Percentiles rank a stretch among this genome's conserved stretches.
Evolutionary conservation across 2,797 vertebrate species (phyloP).

Genomic region (Microctenopoma steveboyesi): DNA sequence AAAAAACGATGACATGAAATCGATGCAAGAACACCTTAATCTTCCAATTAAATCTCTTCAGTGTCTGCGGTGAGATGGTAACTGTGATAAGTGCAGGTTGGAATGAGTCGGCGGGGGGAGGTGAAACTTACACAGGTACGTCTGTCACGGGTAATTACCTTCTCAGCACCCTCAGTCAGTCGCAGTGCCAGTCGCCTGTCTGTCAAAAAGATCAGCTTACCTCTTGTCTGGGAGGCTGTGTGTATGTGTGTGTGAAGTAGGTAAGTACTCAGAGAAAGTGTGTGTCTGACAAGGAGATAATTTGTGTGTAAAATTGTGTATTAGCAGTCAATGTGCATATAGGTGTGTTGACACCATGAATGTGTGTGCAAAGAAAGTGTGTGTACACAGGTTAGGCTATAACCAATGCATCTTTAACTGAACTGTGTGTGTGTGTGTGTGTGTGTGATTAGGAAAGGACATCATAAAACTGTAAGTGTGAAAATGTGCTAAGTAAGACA

Average conservation of each 20-base stretch:
- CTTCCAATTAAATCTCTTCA: constrained; percentile 74
- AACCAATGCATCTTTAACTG: constrained; percentile 12
- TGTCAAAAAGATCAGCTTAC: constrained; percentile 87
- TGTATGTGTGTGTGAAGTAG: constrained; percentile 22
- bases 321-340: constrained; percentile 28
- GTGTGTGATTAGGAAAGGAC: constrained; percentile 7
- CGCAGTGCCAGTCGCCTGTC: constrained; percentile 69
- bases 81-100: constrained; percentile 90
- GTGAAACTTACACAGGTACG: constrained; percentile 78
- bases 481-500: constrained; percentile 50
- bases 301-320: constrained; percentile 33
- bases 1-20: constrained; percentile 64
- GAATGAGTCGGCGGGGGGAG: constrained; percentile 65
- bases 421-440: constrained; percentile 23
- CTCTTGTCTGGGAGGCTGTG: constrained; percentile 55
- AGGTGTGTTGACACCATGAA: constrained; percentile 56
- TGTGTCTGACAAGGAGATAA: constrained; percentile 55
- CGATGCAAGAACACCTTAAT: constrained; percentile 76
- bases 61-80: constrained; percentile 69
- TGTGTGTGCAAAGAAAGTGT: constrained; percentile 16
- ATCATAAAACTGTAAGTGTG: constrained; percentile 38
- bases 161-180: constrained; percentile 57
- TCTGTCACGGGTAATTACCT: constrained; percentile 84
- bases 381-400: neutral
- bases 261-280: constrained; percentile 18